Evolutionary conservation across 2,888 invertebrate genomes (phyloP), one percentile per base, ranked within the genome.

Genomic region (Philonicus albiceps): DNA sequence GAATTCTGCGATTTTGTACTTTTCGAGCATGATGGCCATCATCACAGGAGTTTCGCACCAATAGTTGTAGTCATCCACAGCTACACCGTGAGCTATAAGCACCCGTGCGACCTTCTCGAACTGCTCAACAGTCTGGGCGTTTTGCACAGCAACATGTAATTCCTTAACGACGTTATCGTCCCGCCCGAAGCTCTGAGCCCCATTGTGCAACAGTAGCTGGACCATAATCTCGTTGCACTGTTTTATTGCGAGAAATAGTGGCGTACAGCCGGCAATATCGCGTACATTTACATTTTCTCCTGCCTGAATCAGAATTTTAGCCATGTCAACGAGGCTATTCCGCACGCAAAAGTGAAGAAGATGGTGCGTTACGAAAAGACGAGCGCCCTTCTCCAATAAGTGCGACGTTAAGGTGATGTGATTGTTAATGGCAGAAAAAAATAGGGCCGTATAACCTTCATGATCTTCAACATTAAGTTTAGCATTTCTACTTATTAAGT

Each of bases 171-270:
- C 78, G 81, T 88, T 86, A 64, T 95, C 94, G 8, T 94, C 94
- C 89, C 95, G 95, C 53, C 95, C 94, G 34, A 95, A 92, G 88
- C 95, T 85, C 85, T 87, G 93, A 13, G 95, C 95, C n/a, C 95
- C 95, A 88, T 94, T 93, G 22, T 92, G 90, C 83, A 96, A 90
- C 86, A 96, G 92, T 53, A 94, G 91, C 88, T 93, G 93, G 11
- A 95, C 94, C 88, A 95, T 93, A 19, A 93, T 91, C 1, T 93
- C 92, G 89, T 94, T 93, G 89, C 95, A 94, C 88, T 94, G 93
- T 93, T 95, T 95, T 27, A 96, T 95, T 11, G 96, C 96, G 90
- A 95, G 94, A 91, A 95, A 94, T 64, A 96, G 92, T 5, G 96
- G 95, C 0, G 96, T 96, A 88, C 94, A 94, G 1, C 95, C 95